These are phyloP conservation scores for Cygnus atratus DNA, from an alignment of 2,113 vertebrate genomes.

Conservation along the genomic window DNA sequence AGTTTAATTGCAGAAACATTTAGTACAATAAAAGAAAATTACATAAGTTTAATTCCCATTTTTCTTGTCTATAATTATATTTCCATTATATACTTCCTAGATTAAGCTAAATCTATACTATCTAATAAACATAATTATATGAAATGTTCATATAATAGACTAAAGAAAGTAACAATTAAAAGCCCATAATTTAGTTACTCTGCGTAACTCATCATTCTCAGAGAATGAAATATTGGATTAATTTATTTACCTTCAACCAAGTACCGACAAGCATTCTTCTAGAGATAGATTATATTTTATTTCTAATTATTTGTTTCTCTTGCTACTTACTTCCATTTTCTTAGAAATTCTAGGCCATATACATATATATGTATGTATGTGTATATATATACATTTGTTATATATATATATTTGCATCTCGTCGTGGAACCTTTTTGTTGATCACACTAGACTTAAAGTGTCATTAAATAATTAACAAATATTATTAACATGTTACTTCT, in stretches of 20 bases:
- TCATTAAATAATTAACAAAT: not conserved
- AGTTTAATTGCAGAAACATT: slow-evolving; percentile 39
- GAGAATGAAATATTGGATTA: slow-evolving; percentile 16
- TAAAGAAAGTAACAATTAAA: slow-evolving; percentile 60
- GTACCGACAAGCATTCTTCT: not conserved
- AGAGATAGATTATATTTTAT: not conserved
- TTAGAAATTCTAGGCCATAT: not conserved
- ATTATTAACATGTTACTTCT: not conserved
- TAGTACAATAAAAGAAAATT: slow-evolving; percentile 40
- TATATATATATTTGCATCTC: not conserved
- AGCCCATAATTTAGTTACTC: slow-evolving; percentile 36
- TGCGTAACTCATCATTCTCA: not conserved
- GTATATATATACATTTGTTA: too few species aligned
- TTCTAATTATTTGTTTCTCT: not conserved
- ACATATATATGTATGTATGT: not conserved
- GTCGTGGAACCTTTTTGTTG: not conserved
- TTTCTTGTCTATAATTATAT: slow-evolving; percentile 46
- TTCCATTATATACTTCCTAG: slow-evolving; percentile 46
- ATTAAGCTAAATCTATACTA: slow-evolving; percentile 51
- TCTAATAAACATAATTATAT: slow-evolving; percentile 51
- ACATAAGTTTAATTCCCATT: slow-evolving; percentile 26
- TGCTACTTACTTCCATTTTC: not conserved
- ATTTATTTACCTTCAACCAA: not conserved
- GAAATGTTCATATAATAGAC: slow-evolving; percentile 21
- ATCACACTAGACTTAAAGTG: not conserved